These are phyloP conservation scores for Rhabdomys pumilio DNA, from an alignment of 2,797 vertebrate genomes.

Conservation along the genomic window DNA sequence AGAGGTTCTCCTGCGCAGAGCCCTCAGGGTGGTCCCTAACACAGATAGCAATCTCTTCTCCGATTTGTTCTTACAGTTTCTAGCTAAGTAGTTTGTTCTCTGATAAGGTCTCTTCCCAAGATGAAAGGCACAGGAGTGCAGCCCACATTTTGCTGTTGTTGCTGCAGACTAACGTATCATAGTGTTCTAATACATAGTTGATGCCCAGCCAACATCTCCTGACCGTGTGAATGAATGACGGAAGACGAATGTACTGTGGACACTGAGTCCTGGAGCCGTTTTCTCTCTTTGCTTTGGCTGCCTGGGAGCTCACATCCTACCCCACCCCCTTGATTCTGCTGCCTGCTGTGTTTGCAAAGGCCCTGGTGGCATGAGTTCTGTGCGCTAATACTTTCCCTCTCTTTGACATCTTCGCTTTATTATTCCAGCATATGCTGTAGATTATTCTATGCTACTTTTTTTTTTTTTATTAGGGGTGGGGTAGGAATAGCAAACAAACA, in stretches of 20 bases:
- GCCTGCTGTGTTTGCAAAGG: background rate
- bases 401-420: constrained; percentile 42
- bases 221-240: background rate
- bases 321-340: background rate
- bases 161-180: background rate
- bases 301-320: background rate
- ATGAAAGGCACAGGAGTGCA: background rate
- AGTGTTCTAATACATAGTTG: background rate
- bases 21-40: background rate
- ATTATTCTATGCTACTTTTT: background rate
- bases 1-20: background rate
- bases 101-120: constrained; percentile 13
- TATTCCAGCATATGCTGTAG: constrained; percentile 31
- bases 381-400: constrained; percentile 38
- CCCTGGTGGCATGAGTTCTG: constrained; percentile 69
- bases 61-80: background rate
- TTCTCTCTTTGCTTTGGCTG: constrained; percentile 50
- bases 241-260: background rate
- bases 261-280: background rate
- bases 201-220: background rate
- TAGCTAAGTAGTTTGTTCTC: constrained; percentile 46
- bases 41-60: background rate
- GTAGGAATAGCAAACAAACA: constrained; percentile 50
- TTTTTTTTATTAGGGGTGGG: background rate
- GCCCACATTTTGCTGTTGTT: background rate